A percentile compares a stretch with the other conserved stretches of the same genome.
Evolutionary conservation across 2,888 invertebrate genomes (phyloP).

Genomic region (Ophion obscuratus): DNA sequence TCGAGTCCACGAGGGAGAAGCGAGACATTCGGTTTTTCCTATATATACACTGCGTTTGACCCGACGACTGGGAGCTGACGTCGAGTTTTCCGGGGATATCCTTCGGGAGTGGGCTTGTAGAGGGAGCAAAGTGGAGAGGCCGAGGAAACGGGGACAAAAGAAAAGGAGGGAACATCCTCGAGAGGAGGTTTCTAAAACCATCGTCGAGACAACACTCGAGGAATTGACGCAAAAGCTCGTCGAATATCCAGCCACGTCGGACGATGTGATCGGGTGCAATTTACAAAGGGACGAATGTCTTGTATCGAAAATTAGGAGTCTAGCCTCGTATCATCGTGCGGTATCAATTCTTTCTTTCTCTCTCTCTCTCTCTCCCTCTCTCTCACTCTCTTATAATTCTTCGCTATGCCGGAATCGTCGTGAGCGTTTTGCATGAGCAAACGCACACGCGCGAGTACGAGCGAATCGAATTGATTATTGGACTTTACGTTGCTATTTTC

Average conservation of each 20-base stretch:
- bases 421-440: slow-evolving; percentile 11
- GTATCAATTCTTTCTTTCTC: slow-evolving; percentile 14
- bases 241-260: slow-evolving; percentile 65
- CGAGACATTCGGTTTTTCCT: slow-evolving; percentile 72
- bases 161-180: slow-evolving; percentile 33
- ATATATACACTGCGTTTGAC: slow-evolving; percentile 77
- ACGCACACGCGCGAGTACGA: slow-evolving; percentile 8
- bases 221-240: slow-evolving; percentile 59
- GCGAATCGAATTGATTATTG: slow-evolving; percentile 22
- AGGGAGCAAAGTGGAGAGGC: slow-evolving; percentile 33
- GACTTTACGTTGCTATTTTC: slow-evolving; percentile 19
- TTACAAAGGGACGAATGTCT: slow-evolving; percentile 77
- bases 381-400: slow-evolving; percentile 39
- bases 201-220: slow-evolving; percentile 27
- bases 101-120: slow-evolving; percentile 40
- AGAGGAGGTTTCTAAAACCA: slow-evolving; percentile 11
- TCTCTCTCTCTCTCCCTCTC: slow-evolving; percentile 7
- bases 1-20: slow-evolving; percentile 9
- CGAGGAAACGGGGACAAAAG: slow-evolving; percentile 22
- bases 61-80: slow-evolving; percentile 69
- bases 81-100: slow-evolving; percentile 67
- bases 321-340: slow-evolving; percentile 40
- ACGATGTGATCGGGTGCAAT: slow-evolving; percentile 72
- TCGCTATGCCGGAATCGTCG: slow-evolving; percentile 20
- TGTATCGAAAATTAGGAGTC: slow-evolving; percentile 69